Conservation (phyloP, 2,797 vertebrate genomes). For the Staurois parvus region DNA sequence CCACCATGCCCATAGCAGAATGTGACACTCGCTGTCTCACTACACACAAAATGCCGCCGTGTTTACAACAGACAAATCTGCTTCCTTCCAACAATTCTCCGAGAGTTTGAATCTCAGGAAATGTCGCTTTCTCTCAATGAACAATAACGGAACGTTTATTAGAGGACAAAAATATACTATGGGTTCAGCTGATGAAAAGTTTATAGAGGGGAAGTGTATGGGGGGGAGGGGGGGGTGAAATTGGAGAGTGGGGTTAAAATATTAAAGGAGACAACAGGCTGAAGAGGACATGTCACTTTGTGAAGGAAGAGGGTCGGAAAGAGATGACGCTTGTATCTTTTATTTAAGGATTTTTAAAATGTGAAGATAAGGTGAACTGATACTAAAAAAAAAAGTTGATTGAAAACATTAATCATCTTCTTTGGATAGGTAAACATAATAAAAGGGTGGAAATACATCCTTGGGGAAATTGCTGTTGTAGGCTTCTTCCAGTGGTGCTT, state of each 20-base stretch:
- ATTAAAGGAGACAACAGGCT: background rate
- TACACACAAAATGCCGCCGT: conserved; percentile 64
- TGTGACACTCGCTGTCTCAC: conserved; percentile 1
- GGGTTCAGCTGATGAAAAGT: conserved; percentile 10
- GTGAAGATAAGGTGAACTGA: background rate
- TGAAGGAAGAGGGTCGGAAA: background rate
- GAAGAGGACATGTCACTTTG: background rate
- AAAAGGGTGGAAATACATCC: too few species aligned
- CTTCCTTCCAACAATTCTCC: conserved; percentile 99
- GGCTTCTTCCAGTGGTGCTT: too few species aligned
- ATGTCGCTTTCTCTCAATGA: conserved; percentile 86
- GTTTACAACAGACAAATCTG: conserved; percentile 94
- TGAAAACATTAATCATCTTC: too few species aligned
- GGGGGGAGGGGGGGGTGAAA: background rate
- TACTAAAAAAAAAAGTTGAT: background rate
- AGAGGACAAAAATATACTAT: conserved; percentile 52
- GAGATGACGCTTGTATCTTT: too few species aligned
- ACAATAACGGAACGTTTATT: conserved; percentile 59
- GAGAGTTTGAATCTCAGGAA: conserved; percentile 99
- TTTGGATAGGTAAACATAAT: too few species aligned
- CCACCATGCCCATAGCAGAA: background rate
- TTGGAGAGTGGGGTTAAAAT: background rate
- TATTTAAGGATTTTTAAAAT: too few species aligned
- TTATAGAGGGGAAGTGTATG: too few species aligned
- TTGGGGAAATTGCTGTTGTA: too few species aligned